These are phyloP conservation scores for Eriocheir sinensis DNA, from an alignment of 1,140 invertebrate species.

Conservation along the genomic window DNA sequence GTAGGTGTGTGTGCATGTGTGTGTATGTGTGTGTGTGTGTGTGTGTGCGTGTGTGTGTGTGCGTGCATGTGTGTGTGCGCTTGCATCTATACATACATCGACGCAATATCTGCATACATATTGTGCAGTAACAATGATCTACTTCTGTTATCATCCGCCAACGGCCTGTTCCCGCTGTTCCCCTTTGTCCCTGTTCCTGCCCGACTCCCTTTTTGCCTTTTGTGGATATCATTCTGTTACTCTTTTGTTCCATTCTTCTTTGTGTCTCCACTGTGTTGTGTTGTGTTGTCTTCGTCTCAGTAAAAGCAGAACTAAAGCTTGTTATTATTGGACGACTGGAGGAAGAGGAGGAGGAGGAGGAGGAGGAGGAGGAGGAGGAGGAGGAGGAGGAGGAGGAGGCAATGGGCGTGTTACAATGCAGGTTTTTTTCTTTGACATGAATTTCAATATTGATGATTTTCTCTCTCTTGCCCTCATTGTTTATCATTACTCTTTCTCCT, in stretches of 20 bases:
- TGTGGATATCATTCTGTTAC: too few species aligned
- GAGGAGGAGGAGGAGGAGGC: not conserved
- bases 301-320: too few species aligned
- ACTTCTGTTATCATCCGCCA: too few species aligned
- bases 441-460: not conserved
- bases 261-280: too few species aligned
- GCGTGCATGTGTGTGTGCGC: not conserved
- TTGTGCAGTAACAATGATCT: not conserved
- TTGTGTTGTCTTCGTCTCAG: too few species aligned
- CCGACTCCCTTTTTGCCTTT: not conserved
- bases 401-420: too few species aligned
- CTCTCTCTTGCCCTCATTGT: not conserved
- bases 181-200: not conserved
- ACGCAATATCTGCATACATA: not conserved
- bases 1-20: not conserved
- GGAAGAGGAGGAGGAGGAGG: conserved; percentile 18
- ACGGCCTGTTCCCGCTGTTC: not conserved
- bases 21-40: conserved; percentile 45
- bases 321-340: not conserved
- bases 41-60: conserved; percentile 9
- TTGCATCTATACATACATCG: not conserved
- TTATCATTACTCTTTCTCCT: not conserved
- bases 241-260: too few species aligned
- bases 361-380: not conserved
- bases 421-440: not conserved